Conservation (phyloP, 2,797 vertebrate species). For the Amazonetta brasiliensis region DNA sequence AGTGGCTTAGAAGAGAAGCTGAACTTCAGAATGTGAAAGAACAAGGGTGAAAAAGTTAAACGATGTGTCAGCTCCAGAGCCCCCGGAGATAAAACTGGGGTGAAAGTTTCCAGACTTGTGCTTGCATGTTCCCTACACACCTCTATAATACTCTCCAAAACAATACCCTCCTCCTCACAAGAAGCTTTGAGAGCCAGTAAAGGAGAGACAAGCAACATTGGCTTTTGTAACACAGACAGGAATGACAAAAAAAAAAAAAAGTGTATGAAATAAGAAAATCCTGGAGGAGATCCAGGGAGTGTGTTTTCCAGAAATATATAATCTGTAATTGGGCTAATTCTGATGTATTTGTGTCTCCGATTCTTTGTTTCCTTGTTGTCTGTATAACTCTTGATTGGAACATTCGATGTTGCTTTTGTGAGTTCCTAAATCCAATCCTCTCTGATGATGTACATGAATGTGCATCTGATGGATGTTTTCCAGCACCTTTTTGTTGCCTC, state of each 20-base stretch:
- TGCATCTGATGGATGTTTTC: conserved; percentile 83
- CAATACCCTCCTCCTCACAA: background rate
- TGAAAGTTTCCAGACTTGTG: background rate
- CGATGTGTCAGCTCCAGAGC: background rate
- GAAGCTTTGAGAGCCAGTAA: background rate
- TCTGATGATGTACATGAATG: conserved; percentile 77
- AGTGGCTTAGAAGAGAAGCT: background rate
- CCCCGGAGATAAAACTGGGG: background rate
- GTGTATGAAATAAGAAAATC: conserved; percentile 65
- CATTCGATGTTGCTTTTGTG: conserved; percentile 80
- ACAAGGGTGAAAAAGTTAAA: background rate
- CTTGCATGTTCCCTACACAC: background rate
- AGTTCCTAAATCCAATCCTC: conserved; percentile 80
- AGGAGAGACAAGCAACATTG: background rate
- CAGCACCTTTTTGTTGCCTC: conserved; percentile 83
- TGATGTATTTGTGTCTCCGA: conserved; percentile 73
- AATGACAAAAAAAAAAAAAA: conserved; percentile 10
- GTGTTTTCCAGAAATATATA: conserved; percentile 71
- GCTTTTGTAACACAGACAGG: conserved; percentile 18
- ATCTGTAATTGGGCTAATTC: conserved; percentile 83
- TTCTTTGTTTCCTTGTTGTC: conserved; percentile 80
- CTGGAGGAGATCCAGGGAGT: conserved; percentile 69
- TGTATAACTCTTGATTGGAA: conserved; percentile 82
- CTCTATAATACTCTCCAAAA: background rate
- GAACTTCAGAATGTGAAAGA: background rate